Conservation (phyloP, 2,113 vertebrate genomes). For the Cebus imitator region DNA sequence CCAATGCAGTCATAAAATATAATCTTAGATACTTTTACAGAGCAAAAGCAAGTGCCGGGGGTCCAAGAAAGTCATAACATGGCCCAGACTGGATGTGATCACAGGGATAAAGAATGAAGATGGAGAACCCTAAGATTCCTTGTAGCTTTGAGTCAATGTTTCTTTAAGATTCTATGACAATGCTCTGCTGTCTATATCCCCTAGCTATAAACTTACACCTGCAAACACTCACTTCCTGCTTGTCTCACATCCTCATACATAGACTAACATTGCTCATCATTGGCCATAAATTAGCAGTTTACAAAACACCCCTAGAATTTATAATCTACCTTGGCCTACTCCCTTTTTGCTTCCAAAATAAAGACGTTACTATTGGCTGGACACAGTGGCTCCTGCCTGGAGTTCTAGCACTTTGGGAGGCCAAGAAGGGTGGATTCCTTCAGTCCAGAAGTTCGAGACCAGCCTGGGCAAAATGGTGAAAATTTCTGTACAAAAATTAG, state of each 20-base stretch:
- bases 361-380: background rate
- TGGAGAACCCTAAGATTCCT: background rate
- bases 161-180: background rate
- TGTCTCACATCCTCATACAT: background rate
- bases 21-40: background rate
- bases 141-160: background rate
- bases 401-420: no score
- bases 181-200: background rate
- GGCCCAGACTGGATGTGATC: background rate
- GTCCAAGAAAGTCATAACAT: background rate
- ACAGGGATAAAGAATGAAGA: background rate
- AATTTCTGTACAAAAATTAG: no score
- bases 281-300: background rate
- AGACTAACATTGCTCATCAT: background rate
- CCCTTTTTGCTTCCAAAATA: slow-evolving; percentile 48
- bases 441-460: no score
- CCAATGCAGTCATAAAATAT: no score
- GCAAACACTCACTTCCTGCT: background rate
- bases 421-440: no score
- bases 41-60: background rate
- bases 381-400: no score
- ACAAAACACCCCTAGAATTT: background rate
- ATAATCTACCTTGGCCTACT: background rate
- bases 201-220: background rate
- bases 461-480: no score